A percentile compares a stretch with the other conserved stretches of the same genome.
Conservation (phyloP, 2,888 invertebrate species). For the Pecten maximus region DNA sequence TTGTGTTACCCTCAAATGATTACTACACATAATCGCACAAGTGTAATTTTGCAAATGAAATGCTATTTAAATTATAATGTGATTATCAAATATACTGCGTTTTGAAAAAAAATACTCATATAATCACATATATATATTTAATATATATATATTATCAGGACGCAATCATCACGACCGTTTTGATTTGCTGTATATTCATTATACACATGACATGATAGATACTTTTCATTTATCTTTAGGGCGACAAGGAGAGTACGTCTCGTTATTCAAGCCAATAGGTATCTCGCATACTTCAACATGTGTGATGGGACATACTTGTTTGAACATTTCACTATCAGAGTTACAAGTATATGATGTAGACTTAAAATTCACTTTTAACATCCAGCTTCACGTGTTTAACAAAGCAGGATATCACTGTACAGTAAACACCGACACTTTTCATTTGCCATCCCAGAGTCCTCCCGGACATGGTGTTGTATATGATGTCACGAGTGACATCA, state of each 20-base stretch:
- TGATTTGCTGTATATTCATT: too few species aligned
- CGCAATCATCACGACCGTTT: too few species aligned
- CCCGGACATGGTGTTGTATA: slow-evolving; percentile 53
- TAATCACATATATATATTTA: too few species aligned
- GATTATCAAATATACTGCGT: too few species aligned
- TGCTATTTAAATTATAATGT: too few species aligned
- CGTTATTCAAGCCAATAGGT: not conserved
- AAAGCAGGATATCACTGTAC: slow-evolving; percentile 60
- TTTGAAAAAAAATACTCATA: too few species aligned
- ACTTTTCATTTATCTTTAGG: not conserved
- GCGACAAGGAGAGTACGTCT: not conserved
- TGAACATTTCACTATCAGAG: slow-evolving; percentile 42
- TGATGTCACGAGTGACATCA: slow-evolving; percentile 49
- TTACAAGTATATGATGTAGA: slow-evolving; percentile 54
- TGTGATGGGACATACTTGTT: slow-evolving; percentile 26
- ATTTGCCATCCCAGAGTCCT: slow-evolving; percentile 54
- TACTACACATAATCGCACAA: too few species aligned
- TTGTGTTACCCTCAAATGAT: too few species aligned
- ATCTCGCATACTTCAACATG: not conserved
- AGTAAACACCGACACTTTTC: slow-evolving; percentile 48
- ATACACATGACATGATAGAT: too few species aligned
- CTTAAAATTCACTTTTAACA: slow-evolving; percentile 39
- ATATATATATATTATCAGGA: too few species aligned
- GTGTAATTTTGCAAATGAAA: too few species aligned
- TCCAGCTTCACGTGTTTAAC: slow-evolving; percentile 58